A percentile compares a stretch with the other conserved stretches of the same genome.
Conservation (phyloP, 2,797 vertebrate species). For the Sebastiscus tertius region DNA sequence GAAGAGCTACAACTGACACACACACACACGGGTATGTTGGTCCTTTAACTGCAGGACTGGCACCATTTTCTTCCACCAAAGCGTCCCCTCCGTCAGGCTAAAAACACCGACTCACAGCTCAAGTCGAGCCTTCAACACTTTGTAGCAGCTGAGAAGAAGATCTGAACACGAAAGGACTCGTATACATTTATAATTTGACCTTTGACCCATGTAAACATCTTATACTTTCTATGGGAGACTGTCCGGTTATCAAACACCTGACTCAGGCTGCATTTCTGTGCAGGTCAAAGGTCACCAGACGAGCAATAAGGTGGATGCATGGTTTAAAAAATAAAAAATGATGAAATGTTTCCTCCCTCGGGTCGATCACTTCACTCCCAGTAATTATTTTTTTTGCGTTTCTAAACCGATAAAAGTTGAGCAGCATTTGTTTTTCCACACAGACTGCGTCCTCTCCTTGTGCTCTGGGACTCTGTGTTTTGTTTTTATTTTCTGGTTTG, state of each 20-base stretch:
- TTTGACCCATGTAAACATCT: background rate
- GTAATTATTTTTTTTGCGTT: background rate
- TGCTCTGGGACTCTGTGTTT: background rate
- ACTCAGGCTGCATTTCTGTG: background rate
- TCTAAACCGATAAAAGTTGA: slow-evolving; percentile 23
- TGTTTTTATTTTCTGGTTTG: background rate
- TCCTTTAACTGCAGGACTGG: background rate
- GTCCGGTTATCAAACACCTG: background rate
- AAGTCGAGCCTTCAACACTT: background rate
- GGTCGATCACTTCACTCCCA: background rate
- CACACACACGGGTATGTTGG: background rate
- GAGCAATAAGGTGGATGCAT: background rate
- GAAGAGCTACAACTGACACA: background rate
- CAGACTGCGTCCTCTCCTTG: background rate
- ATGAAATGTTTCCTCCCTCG: background rate
- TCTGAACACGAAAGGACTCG: background rate
- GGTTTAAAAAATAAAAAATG: background rate
- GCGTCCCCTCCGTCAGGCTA: too few species aligned
- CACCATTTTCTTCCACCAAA: too few species aligned
- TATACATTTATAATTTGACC: background rate
- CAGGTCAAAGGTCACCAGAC: background rate
- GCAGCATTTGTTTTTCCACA: slow-evolving; percentile 42
- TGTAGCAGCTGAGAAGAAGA: background rate
- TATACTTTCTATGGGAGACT: background rate
- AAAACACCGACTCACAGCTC: too few species aligned